A percentile compares a stretch with the other conserved stretches of the same genome.
Conservation (phyloP, 2,797 vertebrate species). For the Myotis planiceps region DNA sequence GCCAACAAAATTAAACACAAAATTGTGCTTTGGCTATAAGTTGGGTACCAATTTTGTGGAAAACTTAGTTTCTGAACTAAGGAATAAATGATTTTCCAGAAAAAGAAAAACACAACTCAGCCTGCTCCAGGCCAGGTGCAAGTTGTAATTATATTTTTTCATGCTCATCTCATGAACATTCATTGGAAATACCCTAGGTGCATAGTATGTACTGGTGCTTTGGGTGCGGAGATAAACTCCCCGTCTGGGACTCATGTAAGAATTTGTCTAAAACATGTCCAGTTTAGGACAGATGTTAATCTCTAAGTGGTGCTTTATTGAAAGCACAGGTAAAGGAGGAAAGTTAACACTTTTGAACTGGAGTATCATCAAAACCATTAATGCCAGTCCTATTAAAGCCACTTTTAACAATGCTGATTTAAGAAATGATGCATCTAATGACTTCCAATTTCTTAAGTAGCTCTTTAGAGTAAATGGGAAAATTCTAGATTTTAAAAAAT, state of each 20-base stretch:
- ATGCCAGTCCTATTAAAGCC: neutral
- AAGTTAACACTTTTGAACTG: neutral
- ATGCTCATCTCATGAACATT: neutral
- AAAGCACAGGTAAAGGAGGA: neutral
- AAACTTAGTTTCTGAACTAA: constrained; percentile 41
- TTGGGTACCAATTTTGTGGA: neutral
- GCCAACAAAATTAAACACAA: constrained; percentile 47
- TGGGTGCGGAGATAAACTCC: neutral
- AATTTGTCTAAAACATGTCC: neutral
- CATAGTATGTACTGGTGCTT: neutral
- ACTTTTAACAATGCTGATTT: constrained; percentile 20
- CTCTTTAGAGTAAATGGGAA: neutral
- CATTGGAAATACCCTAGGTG: constrained; percentile 5
- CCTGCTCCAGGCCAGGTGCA: neutral
- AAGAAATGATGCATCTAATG: neutral
- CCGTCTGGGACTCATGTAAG: neutral
- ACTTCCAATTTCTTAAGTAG: constrained; percentile 34
- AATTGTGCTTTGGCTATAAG: constrained; percentile 22
- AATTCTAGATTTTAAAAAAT: neutral
- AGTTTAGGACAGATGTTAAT: neutral
- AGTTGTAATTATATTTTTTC: constrained; percentile 57
- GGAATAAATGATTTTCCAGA: constrained; percentile 46
- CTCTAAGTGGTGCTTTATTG: neutral
- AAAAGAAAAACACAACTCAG: neutral
- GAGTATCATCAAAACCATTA: neutral